Base-by-base conservation (phyloP, 2,888 invertebrate species). In the Thereva unica region DNA sequence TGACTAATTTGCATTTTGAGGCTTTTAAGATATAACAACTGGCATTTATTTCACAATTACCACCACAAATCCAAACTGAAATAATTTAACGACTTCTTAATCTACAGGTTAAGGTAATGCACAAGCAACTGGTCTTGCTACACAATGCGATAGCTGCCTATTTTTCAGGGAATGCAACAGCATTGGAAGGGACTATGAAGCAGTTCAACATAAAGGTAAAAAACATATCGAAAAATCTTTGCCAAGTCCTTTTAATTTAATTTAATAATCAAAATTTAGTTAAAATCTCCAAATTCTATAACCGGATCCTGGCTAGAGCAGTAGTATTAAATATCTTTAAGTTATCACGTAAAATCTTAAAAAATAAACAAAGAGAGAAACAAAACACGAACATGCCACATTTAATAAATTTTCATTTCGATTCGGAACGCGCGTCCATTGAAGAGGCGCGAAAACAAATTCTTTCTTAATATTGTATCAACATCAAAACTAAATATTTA, bases 61-160 rank as follows among this genome's bases (percentile, higher is more conserved):
- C 9, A n/a, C n/a, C n/a, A n/a, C n/a, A 37, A 35, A 38, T 12
- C 9, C 9, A n/a, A 12, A 38, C 4, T 54, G 23, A n/a, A 63
- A 8, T 34, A 9, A 64, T 50, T 55, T 65, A 67, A 45, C 23
- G 23, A 23, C 23, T 23, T 23, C 1, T 49, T 49, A 69, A 72
- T 40, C 80, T 82, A n/a, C 82, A 97, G 95, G 92, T 97, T 75
- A 97, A 97, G 83, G 97, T 97, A 74, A 97, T 98, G 97, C 96
- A 97, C 83, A 97, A 97, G 80, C 97, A 98, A 80, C 84, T 98
- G 71, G 84, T 97, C 66, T 83, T 98, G 74, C 93, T 97, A 82
- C 97, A 98, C 83, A 97, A 97, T 83, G 97, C 97, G 1, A 90
- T 97, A 67, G 92, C 96, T 41, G 96, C 97, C 5, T 98, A 97